Conservation (phyloP, 2,888 invertebrate genomes). For the Torymus tubicola region DNA sequence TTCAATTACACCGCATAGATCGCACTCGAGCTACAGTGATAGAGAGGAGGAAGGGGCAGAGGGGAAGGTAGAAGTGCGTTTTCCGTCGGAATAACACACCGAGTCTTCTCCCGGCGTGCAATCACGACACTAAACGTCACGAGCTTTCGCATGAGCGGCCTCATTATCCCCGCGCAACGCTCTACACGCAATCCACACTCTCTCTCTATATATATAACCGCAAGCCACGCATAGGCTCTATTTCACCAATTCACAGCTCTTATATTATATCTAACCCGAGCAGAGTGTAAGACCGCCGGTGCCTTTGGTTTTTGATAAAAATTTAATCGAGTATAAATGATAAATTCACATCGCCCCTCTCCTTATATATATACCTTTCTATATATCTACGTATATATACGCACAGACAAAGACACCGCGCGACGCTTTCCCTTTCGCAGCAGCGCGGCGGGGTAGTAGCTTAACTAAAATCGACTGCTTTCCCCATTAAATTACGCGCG, state of each 20-base stretch:
- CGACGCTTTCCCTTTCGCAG: slow-evolving; percentile 11
- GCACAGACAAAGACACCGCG: not conserved
- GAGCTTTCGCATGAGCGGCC: slow-evolving; percentile 45
- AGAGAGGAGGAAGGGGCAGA: too few relatives aligned
- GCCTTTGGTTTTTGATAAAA: slow-evolving; percentile 47
- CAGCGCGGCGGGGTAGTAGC: not conserved
- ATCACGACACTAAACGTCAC: slow-evolving; percentile 49
- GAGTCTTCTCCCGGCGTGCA: not conserved
- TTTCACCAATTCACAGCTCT: too few relatives aligned
- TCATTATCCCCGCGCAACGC: slow-evolving; percentile 46
- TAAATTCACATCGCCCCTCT: slow-evolving; percentile 32
- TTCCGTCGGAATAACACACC: not conserved
- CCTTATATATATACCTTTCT: slow-evolving; percentile 25
- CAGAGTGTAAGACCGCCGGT: not conserved
- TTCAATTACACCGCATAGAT: too few relatives aligned
- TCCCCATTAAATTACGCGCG: slow-evolving; percentile 33
- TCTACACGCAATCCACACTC: not conserved
- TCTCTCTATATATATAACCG: not conserved
- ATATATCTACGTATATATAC: not conserved
- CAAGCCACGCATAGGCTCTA: too few relatives aligned
- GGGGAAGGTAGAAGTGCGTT: not conserved
- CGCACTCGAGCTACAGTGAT: too few relatives aligned
- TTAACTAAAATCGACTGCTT: slow-evolving; percentile 9
- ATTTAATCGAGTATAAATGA: slow-evolving; percentile 58
- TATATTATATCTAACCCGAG: too few relatives aligned